Evolutionary conservation across 2,888 invertebrate genomes (phyloP).

Genomic region (Ceriagrion tenellum): DNA sequence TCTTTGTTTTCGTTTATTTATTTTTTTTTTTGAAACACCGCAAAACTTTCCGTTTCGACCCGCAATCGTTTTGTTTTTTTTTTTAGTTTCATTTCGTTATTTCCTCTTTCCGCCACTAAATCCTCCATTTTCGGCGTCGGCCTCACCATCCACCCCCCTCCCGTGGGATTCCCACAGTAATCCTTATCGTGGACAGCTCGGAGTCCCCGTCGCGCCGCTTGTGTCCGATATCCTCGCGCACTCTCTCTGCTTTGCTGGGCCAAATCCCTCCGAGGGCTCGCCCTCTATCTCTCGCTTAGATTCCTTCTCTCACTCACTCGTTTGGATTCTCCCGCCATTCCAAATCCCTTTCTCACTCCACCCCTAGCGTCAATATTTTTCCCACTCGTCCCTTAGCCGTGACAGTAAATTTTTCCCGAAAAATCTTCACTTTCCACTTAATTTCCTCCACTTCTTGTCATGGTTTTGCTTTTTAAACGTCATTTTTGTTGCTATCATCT

Average conservation of each 20-base stretch:
- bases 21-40: neutral
- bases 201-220: conserved; percentile 9
- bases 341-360: neutral
- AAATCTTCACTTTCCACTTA: neutral
- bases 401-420: too few relatives aligned
- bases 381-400: neutral
- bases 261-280: neutral
- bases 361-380: neutral
- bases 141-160: too few relatives aligned
- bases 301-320: neutral
- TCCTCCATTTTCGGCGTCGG: conserved; percentile 23
- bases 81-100: neutral
- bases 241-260: neutral
- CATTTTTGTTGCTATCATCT: too few relatives aligned
- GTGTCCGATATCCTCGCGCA: neutral
- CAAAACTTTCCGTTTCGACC: conserved; percentile 21
- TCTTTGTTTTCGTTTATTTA: conserved; percentile 35
- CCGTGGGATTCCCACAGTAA: conserved; percentile 29
- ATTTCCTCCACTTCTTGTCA: neutral
- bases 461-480: too few relatives aligned
- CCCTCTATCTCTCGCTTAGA: neutral
- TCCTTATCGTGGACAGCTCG: conserved; percentile 54
- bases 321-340: neutral
- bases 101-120: neutral
- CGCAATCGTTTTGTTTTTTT: neutral